These are phyloP conservation scores for Gadopsis bispinosus DNA, from an alignment of 2,797 vertebrate genomes.

Conservation along the genomic window DNA sequence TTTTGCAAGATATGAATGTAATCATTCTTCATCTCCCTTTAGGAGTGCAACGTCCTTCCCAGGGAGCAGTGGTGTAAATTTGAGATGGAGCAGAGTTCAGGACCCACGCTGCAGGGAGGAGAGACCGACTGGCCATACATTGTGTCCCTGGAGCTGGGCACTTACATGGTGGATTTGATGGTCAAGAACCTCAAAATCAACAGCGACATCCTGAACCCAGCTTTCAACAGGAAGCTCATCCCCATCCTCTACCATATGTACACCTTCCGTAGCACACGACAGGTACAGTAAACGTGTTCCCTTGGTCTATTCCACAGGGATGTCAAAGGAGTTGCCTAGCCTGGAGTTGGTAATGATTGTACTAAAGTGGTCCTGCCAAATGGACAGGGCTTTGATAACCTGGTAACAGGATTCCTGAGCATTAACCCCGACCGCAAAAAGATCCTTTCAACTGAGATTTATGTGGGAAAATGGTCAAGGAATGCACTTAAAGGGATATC, in stretches of 20 bases:
- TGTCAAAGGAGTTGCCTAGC: background rate
- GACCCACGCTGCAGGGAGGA: constrained; percentile 75
- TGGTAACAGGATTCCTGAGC: constrained; percentile 39
- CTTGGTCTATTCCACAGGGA: background rate
- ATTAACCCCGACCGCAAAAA: constrained; percentile 4
- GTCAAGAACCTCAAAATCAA: constrained; percentile 88
- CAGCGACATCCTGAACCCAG: constrained; percentile 78
- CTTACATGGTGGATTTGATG: constrained; percentile 89
- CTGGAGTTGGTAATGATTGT: background rate
- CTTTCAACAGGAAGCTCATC: constrained; percentile 78
- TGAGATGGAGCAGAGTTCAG: constrained; percentile 79
- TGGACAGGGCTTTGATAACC: constrained; percentile 1
- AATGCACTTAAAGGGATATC: constrained; percentile 14
- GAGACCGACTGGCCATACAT: constrained; percentile 85
- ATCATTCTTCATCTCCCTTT: background rate
- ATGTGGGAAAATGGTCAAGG: constrained; percentile 1
- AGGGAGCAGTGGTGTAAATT: constrained; percentile 89
- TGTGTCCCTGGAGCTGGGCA: constrained; percentile 89
- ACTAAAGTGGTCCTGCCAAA: background rate
- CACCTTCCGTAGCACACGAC: constrained; percentile 89
- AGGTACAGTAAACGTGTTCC: constrained; percentile 82
- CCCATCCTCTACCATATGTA: constrained; percentile 96
- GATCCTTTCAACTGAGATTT: constrained; percentile 35
- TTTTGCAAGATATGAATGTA: background rate
- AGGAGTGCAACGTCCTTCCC: constrained; percentile 83